These are phyloP conservation scores for Anomalospiza imberbis DNA, from an alignment of 2,797 vertebrate species.

Conservation along the genomic window DNA sequence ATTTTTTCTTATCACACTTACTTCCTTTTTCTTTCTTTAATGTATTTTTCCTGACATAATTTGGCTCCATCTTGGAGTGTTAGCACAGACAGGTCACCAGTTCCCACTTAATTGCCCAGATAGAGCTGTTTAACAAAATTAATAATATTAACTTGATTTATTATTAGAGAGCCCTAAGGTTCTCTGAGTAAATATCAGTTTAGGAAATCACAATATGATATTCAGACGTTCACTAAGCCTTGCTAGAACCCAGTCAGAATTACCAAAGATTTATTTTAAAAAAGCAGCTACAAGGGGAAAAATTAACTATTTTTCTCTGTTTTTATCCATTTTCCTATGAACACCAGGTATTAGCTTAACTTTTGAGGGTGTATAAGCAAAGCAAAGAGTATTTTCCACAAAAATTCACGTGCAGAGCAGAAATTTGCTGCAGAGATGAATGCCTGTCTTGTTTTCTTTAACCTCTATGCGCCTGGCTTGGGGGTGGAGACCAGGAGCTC, in stretches of 20 bases:
- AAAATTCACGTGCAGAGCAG: fast-evolving
- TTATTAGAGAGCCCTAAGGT: neutral
- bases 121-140: neutral
- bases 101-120: neutral
- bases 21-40: neutral
- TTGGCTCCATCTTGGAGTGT: neutral
- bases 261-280: neutral
- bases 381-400: neutral
- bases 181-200: neutral
- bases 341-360: neutral
- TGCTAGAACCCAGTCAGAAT: neutral
- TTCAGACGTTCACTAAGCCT: neutral
- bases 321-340: neutral
- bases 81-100: neutral
- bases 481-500: neutral
- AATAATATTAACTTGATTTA: neutral
- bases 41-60: neutral
- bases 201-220: neutral
- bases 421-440: neutral
- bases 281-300: neutral
- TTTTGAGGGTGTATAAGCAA: neutral
- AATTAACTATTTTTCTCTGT: neutral
- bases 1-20: neutral
- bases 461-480: neutral
- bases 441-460: neutral